Base-by-base conservation (phyloP, 2,888 invertebrate genomes). In the Blera fallax region DNA sequence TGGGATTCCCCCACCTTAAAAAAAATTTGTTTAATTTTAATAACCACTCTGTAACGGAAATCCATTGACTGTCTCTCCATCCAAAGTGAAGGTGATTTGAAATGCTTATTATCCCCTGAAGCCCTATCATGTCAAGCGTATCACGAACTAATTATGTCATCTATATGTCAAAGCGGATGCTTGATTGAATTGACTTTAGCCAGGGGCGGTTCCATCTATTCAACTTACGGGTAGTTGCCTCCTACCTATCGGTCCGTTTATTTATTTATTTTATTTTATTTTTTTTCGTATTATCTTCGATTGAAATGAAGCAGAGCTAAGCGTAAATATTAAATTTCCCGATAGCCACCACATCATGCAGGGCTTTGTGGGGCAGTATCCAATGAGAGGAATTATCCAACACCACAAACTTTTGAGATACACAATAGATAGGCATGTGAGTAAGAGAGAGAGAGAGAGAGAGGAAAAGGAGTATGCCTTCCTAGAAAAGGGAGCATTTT, bases 141-240 rank as follows among this genome's bases (percentile, higher is more conserved):
- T 84, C 80, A 84, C 84, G 70, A 84, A 84, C 80, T 84, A 84
- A 84, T 84, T 84, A 84, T 80, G 80, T 65, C 80, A 74, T 84
- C 74, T 80, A 70, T 80, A 65, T 69, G 69, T 80, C 84, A 84
- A 84, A 84, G 84, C 62, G 74, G 69, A 64, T 69, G 80, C 80
- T 76, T 80, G 84, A 84, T 84, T 80, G 74, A 84, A 74, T 84
- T 80, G 80, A 54, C 80, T 84, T 70, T 78, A 54, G 72, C 78
- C 24, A 37, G n/a, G 54, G 7, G 32, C 27, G 58, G 2, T 14
- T 27, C 27, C 14, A 21, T 14, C 29, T n/a, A 24, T 11, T 24
- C 11, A 11, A 18, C 11, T 48, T 10, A 11, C 3, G 2, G 37
- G 11, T 32, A 7, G 32, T 7, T 8, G 32, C 10, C 7, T 32